Percentiles rank a stretch among this genome's conserved stretches.
phyloP scores from a whole-genome alignment of 2,113 vertebrate genomes.

The Callipepla californica region DNA sequence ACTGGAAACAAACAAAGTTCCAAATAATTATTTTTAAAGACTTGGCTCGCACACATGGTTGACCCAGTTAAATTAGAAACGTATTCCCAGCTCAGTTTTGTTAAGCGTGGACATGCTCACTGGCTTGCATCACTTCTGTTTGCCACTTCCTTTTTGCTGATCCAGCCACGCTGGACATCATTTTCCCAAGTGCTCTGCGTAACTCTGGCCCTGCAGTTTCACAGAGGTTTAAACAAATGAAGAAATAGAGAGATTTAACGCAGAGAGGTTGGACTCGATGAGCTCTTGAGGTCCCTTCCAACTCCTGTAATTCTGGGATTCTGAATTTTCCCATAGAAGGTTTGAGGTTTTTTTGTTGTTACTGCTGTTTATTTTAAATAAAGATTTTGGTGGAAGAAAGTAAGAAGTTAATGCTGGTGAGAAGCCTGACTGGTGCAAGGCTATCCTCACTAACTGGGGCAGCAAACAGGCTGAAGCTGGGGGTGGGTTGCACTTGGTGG shows the following conservation, averaged over 20 bases:
- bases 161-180: background rate
- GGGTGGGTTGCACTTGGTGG: conserved; percentile 10
- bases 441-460: background rate
- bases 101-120: background rate
- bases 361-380: too few species aligned
- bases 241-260: background rate
- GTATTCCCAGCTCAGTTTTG: background rate
- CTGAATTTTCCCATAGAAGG: background rate
- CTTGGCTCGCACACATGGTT: background rate
- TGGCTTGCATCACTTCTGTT: background rate
- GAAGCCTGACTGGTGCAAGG: background rate
- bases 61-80: conserved; percentile 40
- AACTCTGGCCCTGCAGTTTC: background rate
- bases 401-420: background rate
- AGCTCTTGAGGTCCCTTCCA: too few species aligned
- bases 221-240: background rate
- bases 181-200: background rate
- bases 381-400: background rate
- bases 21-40: conserved; percentile 30
- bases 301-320: too few species aligned
- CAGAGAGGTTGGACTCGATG: too few species aligned
- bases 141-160: background rate
- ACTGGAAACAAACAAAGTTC: background rate
- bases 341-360: background rate
- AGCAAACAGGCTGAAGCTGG: background rate